Conservation (phyloP, 2,797 vertebrate genomes). For the Scolopax rusticola region DNA sequence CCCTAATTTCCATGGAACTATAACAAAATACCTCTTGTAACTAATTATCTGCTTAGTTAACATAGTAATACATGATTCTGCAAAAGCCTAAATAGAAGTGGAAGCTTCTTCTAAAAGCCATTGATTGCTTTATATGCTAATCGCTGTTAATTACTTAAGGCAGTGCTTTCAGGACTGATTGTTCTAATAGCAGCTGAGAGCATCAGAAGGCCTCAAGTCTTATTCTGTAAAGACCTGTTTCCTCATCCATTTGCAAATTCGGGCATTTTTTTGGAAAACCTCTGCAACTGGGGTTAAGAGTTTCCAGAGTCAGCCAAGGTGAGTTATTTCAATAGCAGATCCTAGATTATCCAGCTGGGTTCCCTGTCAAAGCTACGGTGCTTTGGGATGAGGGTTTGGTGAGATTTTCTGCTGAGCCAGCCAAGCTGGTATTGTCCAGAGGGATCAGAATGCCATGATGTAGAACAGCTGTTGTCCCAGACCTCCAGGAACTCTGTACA, state of each 20-base stretch:
- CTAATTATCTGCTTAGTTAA: constrained; percentile 53
- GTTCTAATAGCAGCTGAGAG: constrained; percentile 11
- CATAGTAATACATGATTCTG: background rate
- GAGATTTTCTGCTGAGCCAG: background rate
- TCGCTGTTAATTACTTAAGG: constrained; percentile 20
- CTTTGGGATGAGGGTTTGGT: background rate
- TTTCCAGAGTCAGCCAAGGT: background rate
- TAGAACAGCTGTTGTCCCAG: background rate
- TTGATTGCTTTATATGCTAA: constrained; percentile 36
- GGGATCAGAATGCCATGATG: background rate
- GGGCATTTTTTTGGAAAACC: background rate
- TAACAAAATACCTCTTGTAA: constrained; percentile 20
- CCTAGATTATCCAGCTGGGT: background rate
- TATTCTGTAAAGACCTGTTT: background rate
- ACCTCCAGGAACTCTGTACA: rapidly evolving
- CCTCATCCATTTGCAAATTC: background rate
- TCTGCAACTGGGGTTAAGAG: background rate
- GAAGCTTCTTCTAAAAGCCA: constrained; percentile 25
- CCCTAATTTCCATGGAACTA: background rate
- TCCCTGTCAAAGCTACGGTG: background rate
- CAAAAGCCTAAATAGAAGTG: constrained; percentile 20
- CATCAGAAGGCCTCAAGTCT: background rate
- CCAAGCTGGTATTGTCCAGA: background rate
- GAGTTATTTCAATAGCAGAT: background rate
- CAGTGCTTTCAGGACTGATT: background rate